Conservation (phyloP, 1,140 invertebrate genomes). For the Sycophila sp. region DNA sequence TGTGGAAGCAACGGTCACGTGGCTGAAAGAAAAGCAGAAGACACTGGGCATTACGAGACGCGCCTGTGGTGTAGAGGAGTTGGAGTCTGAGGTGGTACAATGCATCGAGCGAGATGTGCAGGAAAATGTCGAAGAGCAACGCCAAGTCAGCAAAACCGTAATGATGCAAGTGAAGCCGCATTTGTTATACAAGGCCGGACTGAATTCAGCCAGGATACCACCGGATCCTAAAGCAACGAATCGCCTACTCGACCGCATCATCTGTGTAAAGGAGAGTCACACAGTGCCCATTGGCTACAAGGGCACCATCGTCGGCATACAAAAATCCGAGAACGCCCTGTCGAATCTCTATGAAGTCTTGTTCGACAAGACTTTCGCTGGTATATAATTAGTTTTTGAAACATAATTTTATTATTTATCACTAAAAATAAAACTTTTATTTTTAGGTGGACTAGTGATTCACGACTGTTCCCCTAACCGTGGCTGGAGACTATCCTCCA, state of each 20-base stretch:
- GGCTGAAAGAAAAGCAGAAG: conserved; percentile 76
- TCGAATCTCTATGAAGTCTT: conserved; percentile 77
- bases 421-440: neutral
- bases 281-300: conserved; percentile 82
- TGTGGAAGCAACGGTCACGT: conserved; percentile 72
- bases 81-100: conserved; percentile 77
- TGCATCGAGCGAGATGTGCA: conserved; percentile 72
- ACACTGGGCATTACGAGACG: conserved; percentile 70
- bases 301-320: conserved; percentile 83
- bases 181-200: conserved; percentile 68
- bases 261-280: conserved; percentile 78
- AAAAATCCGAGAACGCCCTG: conserved; percentile 63
- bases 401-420: neutral
- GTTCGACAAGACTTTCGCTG: conserved; percentile 79
- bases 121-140: conserved; percentile 49
- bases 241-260: conserved; percentile 84
- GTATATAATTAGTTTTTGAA: conserved; percentile 31
- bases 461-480: conserved; percentile 65
- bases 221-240: conserved; percentile 76
- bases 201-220: conserved; percentile 54
- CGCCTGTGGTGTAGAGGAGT: conserved; percentile 73
- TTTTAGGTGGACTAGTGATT: conserved; percentile 71
- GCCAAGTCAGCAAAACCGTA: conserved; percentile 63
- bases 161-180: conserved; percentile 83
- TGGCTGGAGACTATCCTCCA: conserved; percentile 67